phyloP scores from a whole-genome alignment of 2,888 invertebrate species.

The Euplexia lucipara region DNA sequence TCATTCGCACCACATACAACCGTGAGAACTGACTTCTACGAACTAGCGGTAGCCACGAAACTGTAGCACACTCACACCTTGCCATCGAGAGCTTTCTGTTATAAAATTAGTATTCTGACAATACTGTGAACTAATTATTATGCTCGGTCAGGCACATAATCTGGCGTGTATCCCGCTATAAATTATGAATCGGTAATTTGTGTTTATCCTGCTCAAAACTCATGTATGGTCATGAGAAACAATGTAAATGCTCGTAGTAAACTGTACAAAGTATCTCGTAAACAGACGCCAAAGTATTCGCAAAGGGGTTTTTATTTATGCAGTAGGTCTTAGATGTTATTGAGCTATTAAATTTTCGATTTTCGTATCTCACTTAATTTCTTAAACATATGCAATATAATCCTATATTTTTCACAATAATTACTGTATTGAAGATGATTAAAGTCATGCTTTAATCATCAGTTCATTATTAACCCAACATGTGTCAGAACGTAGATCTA shows the following conservation, averaged over 20 bases:
- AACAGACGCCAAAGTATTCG: constrained; percentile 44
- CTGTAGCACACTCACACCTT: constrained; percentile 85
- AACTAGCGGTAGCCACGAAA: constrained; percentile 85
- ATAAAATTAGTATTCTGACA: constrained; percentile 80
- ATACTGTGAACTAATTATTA: constrained; percentile 84
- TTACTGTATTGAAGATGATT: too few species aligned
- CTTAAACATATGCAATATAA: not conserved
- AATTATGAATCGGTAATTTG: constrained; percentile 68
- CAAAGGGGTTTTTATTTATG: constrained; percentile 47
- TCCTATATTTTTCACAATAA: constrained; percentile 1
- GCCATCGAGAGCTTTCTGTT: constrained; percentile 75
- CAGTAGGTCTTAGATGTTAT: constrained; percentile 27
- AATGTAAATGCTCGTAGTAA: constrained; percentile 59
- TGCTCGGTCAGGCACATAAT: constrained; percentile 72
- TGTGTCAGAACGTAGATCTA: too few species aligned
- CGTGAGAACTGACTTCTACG: constrained; percentile 87
- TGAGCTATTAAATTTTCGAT: constrained; percentile 30
- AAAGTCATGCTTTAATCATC: too few species aligned
- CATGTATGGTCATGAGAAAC: constrained; percentile 58
- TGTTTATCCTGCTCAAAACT: constrained; percentile 62
- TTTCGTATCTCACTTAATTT: not conserved
- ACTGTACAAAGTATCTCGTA: constrained; percentile 58
- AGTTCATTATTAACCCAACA: too few species aligned
- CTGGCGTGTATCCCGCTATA: constrained; percentile 67
- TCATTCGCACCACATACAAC: constrained; percentile 88